Evolutionary conservation across 2,797 vertebrate genomes (phyloP).

Genomic region (Pristis pectinata): DNA sequence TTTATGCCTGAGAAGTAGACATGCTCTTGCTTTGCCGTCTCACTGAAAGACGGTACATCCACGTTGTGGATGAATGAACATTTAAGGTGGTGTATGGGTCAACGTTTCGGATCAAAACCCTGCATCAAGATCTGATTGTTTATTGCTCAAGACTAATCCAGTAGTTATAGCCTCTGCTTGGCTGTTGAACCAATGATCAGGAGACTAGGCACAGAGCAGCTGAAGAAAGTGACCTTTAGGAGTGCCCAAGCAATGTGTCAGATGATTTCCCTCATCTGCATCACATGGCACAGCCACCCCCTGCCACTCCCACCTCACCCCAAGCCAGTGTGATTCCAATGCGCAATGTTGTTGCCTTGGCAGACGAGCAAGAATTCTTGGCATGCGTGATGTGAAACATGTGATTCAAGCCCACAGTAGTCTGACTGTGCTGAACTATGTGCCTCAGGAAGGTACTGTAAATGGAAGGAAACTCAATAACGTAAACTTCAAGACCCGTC

Average conservation of each 20-base stretch:
- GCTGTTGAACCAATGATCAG: not conserved
- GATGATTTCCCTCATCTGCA: not conserved
- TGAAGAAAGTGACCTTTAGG: not conserved
- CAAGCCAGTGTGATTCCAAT: not conserved
- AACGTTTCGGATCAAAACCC: too few relatives aligned
- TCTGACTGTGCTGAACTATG: not conserved
- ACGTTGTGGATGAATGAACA: too few relatives aligned
- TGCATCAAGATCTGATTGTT: too few relatives aligned
- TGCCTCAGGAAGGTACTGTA: not conserved
- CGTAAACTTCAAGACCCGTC: not conserved
- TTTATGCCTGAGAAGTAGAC: too few relatives aligned
- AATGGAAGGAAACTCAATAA: not conserved
- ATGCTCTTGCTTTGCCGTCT: too few relatives aligned
- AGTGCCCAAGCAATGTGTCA: not conserved
- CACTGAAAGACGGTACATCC: not conserved
- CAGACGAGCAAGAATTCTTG: conserved; percentile 21
- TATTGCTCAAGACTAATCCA: too few relatives aligned
- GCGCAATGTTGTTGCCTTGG: not conserved
- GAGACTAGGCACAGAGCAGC: not conserved
- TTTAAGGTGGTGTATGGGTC: too few relatives aligned
- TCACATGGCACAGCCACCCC: not conserved
- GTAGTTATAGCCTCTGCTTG: too few relatives aligned
- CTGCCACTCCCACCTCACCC: not conserved
- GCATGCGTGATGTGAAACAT: not conserved
- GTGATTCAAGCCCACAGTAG: not conserved